Conservation (phyloP, 2,113 vertebrate species). For the Paracanthobrama guichenoti region DNA sequence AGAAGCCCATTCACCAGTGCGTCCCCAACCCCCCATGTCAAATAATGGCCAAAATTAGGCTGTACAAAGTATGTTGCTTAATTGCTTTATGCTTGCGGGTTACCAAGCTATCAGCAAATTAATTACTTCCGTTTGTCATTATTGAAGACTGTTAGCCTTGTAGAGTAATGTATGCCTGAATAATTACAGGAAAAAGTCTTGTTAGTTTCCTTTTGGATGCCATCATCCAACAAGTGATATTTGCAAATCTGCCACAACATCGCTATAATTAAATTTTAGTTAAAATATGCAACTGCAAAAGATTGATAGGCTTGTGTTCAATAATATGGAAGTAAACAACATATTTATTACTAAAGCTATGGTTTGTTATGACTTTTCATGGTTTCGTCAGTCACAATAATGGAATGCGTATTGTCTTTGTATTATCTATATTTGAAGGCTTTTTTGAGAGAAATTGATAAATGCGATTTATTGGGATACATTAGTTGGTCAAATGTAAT, state of each 20-base stretch:
- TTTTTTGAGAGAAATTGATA: not conserved
- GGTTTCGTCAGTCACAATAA: not conserved
- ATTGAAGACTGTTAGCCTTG: slow-evolving; percentile 16
- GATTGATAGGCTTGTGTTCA: not conserved
- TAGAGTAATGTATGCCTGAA: not conserved
- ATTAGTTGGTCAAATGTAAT: not conserved
- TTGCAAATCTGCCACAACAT: not conserved
- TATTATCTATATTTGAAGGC: not conserved
- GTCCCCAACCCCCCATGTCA: not conserved
- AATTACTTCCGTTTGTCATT: slow-evolving; percentile 43
- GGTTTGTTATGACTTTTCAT: not conserved
- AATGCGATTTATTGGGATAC: not conserved
- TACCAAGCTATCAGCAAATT: slow-evolving; percentile 28
- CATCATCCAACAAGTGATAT: not conserved
- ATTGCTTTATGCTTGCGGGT: slow-evolving; percentile 40
- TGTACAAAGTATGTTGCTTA: slow-evolving; percentile 10
- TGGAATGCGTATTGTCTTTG: not conserved
- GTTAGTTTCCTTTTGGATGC: not conserved
- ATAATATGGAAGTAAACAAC: not conserved
- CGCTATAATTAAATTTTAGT: not conserved
- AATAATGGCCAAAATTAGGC: slow-evolving; percentile 28
- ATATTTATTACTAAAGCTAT: not conserved
- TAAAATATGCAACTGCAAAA: not conserved
- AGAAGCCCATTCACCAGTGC: not conserved
- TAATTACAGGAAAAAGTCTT: slow-evolving; percentile 37